Percentiles rank a stretch among this genome's conserved stretches.
Evolutionary conservation across 2,113 vertebrate genomes (phyloP).

Genomic region (Mesocricetus auratus): DNA sequence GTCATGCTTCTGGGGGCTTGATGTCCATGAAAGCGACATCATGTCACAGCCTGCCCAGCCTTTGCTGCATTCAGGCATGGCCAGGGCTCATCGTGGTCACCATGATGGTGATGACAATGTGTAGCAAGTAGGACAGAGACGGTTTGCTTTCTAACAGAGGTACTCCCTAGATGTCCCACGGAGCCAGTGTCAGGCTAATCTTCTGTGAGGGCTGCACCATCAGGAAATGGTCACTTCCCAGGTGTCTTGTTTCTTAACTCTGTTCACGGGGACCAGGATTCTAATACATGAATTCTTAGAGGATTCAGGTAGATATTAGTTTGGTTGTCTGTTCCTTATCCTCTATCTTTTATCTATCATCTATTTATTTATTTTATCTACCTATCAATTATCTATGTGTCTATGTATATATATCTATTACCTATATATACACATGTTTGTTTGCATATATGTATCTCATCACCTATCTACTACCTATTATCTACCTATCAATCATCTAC

Average conservation of each 20-base stretch:
- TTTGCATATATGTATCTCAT: neutral
- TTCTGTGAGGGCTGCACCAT: neutral
- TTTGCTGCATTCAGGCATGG: neutral
- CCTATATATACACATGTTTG: neutral
- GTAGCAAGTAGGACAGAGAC: no score
- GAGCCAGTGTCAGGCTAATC: neutral
- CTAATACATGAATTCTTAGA: neutral
- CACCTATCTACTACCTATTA: neutral
- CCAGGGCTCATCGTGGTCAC: rapidly evolving
- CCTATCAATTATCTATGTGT: neutral
- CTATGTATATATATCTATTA: neutral
- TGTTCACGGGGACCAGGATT: neutral
- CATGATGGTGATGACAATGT: neutral
- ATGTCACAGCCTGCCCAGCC: no score
- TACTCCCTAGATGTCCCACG: no score
- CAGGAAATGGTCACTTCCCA: no score
- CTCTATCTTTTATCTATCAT: neutral
- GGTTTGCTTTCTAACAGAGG: neutral
- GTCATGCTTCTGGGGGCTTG: neutral
- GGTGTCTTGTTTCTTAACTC: neutral
- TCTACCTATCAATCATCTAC: neutral
- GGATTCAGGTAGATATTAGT: neutral
- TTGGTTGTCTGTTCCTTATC: neutral
- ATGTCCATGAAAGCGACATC: neutral
- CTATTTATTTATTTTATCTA: neutral